phyloP scores from a whole-genome alignment of 2,888 invertebrate genomes.

The Protonemura montana region DNA sequence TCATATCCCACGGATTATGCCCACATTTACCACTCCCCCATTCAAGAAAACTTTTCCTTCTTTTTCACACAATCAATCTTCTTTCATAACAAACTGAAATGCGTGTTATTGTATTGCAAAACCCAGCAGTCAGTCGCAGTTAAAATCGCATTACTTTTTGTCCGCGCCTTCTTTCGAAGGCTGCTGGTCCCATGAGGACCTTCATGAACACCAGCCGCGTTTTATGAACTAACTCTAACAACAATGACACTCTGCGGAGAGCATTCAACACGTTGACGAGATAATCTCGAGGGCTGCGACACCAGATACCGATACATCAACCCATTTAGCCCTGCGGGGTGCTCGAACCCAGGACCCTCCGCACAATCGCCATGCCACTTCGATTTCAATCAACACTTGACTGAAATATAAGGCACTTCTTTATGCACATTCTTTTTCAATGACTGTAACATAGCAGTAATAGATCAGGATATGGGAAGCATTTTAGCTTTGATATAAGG shows the following conservation, averaged over 20 bases:
- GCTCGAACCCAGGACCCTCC: not conserved
- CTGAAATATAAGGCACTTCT: not conserved
- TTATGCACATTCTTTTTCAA: no score
- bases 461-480: not conserved
- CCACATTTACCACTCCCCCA: not conserved
- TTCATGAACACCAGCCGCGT: not conserved
- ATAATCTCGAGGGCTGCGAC: slow-evolving; percentile 15
- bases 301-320: slow-evolving; percentile 27
- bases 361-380: not conserved
- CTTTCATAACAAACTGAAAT: not conserved
- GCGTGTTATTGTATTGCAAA: not conserved
- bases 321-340: slow-evolving; percentile 20
- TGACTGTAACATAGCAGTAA: not conserved
- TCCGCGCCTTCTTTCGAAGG: not conserved
- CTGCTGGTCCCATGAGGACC: not conserved
- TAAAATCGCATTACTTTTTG: slow-evolving; percentile 4
- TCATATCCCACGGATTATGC: not conserved
- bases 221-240: not conserved
- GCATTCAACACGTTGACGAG: slow-evolving; percentile 22
- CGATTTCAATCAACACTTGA: not conserved
- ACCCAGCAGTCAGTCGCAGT: not conserved
- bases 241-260: not conserved
- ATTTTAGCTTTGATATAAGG: not conserved
- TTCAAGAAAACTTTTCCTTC: not conserved
- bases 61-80: slow-evolving; percentile 7